Conservation (phyloP, 64 coral and sea anemone species). For the Dendrophyllia cribrosa region DNA sequence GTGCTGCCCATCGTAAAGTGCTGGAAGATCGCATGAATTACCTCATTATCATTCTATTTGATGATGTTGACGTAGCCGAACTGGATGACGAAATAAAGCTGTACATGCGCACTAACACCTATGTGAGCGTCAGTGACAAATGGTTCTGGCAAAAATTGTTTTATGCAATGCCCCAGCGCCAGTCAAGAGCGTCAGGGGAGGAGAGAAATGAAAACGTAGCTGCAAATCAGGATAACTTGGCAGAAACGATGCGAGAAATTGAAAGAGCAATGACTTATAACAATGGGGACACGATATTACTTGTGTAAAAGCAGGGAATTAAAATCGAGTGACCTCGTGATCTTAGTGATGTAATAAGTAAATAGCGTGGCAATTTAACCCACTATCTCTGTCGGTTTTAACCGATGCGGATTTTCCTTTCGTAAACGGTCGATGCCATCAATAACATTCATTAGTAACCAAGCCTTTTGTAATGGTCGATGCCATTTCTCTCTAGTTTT, state of each 20-base stretch:
- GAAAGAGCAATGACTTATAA: neutral
- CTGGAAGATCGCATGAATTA: constrained; percentile 73
- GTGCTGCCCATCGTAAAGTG: constrained; percentile 78
- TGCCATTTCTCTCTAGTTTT: too few species aligned
- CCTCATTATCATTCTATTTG: constrained; percentile 71
- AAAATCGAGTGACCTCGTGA: too few species aligned
- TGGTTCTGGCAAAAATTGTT: constrained; percentile 86
- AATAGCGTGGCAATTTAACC: too few species aligned
- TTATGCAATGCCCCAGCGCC: constrained; percentile 48
- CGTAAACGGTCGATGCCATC: too few species aligned
- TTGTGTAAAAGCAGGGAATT: neutral
- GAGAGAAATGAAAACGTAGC: neutral
- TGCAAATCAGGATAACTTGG: neutral
- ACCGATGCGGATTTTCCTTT: too few species aligned
- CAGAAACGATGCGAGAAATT: neutral
- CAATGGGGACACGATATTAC: neutral
- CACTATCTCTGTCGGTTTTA: too few species aligned
- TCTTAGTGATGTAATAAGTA: too few species aligned
- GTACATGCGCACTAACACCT: constrained; percentile 84
- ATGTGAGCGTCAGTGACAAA: constrained; percentile 55
- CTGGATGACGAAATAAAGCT: constrained; percentile 70
- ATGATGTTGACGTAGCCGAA: constrained; percentile 56
- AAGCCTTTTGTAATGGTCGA: too few species aligned
- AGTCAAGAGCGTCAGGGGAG: neutral
- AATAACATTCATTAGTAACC: too few species aligned